Conservation (phyloP, 1,140 invertebrate species). For the Drosophila mauritiana region DNA sequence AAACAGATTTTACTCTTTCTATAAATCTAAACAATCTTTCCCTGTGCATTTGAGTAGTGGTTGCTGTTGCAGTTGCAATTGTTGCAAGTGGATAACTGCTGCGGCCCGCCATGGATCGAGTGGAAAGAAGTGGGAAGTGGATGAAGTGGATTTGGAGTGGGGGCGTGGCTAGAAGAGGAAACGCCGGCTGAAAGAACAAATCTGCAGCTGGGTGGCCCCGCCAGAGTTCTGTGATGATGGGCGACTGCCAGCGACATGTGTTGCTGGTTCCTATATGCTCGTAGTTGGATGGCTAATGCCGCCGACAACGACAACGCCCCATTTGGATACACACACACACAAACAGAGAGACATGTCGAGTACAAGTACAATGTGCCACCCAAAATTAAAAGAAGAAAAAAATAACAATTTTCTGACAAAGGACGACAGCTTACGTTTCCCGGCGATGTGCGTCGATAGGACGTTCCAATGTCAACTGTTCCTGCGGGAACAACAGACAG, state of each 20-base stretch:
- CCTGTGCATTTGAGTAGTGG: not conserved
- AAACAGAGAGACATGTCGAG: constrained; percentile 17
- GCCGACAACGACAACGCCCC: constrained; percentile 50
- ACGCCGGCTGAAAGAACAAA: constrained; percentile 3
- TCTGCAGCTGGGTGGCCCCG: constrained; percentile 31
- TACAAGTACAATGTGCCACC: constrained; percentile 10
- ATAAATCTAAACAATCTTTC: not conserved
- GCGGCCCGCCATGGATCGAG: constrained; percentile 23
- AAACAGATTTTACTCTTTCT: too few relatives aligned
- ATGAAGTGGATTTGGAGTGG: constrained; percentile 30
- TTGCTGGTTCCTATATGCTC: constrained; percentile 23
- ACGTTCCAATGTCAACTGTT: constrained; percentile 39
- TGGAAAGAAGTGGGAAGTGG: not conserved
- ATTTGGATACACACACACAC: constrained; percentile 47
- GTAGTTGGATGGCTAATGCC: constrained; percentile 24
- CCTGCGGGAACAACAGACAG: constrained; percentile 22
- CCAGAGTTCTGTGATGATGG: constrained; percentile 32
- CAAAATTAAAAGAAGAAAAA: constrained; percentile 13
- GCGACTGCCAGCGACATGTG: constrained; percentile 45
- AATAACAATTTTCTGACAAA: constrained; percentile 29
- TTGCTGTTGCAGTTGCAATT: constrained; percentile 32
- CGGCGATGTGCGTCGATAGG: not conserved
- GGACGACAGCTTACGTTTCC: constrained; percentile 29
- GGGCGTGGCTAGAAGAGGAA: not conserved
- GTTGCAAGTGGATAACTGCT: constrained; percentile 41